phyloP scores from a whole-genome alignment of 2,888 invertebrate genomes.

The Gerris lacustris region DNA sequence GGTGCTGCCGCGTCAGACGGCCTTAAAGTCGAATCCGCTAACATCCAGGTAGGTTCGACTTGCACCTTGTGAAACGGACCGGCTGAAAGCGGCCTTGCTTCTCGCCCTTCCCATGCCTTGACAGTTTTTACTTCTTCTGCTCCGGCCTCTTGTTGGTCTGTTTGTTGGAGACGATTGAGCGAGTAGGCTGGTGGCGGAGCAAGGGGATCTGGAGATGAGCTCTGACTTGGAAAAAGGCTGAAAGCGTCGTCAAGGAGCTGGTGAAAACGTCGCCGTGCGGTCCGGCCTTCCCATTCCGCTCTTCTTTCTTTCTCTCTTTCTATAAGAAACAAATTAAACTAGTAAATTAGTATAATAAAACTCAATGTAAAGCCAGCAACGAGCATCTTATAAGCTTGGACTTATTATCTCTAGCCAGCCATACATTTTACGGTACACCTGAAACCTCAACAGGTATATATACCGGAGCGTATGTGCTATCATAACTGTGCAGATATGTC shows the following conservation, averaged over 20 bases:
- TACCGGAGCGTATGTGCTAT: too few relatives aligned
- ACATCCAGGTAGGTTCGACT: conserved; percentile 43
- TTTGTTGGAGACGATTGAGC: not conserved
- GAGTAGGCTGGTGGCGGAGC: conserved; percentile 24
- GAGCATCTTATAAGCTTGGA: too few relatives aligned
- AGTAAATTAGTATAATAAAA: too few relatives aligned
- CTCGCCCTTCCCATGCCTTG: conserved; percentile 24
- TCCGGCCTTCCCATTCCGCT: not conserved
- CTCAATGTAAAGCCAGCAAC: too few relatives aligned
- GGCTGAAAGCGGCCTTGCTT: conserved; percentile 49
- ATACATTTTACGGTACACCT: too few relatives aligned
- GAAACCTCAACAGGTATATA: too few relatives aligned
- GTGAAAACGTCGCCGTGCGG: conserved; percentile 51
- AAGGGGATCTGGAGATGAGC: conserved; percentile 28
- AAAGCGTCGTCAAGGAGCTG: conserved; percentile 68
- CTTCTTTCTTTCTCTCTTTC: not conserved
- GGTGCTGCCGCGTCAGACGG: conserved; percentile 65
- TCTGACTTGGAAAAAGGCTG: conserved; percentile 52
- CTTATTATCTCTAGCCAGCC: too few relatives aligned
- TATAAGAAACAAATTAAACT: not conserved
- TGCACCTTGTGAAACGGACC: conserved; percentile 48
- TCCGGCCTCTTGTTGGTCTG: conserved; percentile 2
- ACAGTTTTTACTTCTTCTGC: conserved; percentile 4
- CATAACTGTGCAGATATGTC: too few relatives aligned
- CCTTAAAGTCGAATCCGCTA: conserved; percentile 46